Evolutionary conservation across 2,888 invertebrate genomes (phyloP).

Genomic region (Autographa gamma): DNA sequence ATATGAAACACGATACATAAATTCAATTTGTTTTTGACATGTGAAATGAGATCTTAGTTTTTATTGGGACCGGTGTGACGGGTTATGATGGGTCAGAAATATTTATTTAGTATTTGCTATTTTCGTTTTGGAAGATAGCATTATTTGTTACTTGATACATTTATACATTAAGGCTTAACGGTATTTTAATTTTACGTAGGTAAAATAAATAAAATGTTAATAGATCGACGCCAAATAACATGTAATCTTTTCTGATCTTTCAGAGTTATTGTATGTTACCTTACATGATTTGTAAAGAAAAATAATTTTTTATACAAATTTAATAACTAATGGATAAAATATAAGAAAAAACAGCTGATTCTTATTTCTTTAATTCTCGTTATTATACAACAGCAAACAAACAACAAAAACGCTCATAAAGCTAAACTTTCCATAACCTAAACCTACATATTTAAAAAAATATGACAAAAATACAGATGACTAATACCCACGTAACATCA

Average conservation of each 20-base stretch:
- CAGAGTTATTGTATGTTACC: too few species aligned
- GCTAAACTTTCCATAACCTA: slow-evolving; percentile 12
- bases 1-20: slow-evolving; percentile 43
- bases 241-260: too few species aligned
- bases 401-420: not conserved
- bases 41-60: slow-evolving; percentile 9
- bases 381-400: not conserved
- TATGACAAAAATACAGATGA: slow-evolving; percentile 27
- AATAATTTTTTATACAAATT: too few species aligned
- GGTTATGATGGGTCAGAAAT: slow-evolving; percentile 10
- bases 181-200: too few species aligned
- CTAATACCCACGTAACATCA: slow-evolving; percentile 33
- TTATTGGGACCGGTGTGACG: not conserved
- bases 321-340: too few species aligned
- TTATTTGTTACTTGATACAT: not conserved
- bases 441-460: not conserved
- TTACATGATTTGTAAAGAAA: too few species aligned
- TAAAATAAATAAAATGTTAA: too few species aligned
- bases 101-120: not conserved
- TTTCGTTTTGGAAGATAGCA: not conserved
- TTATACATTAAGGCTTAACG: too few species aligned
- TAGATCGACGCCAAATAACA: too few species aligned
- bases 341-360: not conserved
- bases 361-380: not conserved
- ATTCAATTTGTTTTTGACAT: slow-evolving; percentile 31